Conservation (phyloP, 2,888 invertebrate genomes). For the Tipula vernalis region DNA sequence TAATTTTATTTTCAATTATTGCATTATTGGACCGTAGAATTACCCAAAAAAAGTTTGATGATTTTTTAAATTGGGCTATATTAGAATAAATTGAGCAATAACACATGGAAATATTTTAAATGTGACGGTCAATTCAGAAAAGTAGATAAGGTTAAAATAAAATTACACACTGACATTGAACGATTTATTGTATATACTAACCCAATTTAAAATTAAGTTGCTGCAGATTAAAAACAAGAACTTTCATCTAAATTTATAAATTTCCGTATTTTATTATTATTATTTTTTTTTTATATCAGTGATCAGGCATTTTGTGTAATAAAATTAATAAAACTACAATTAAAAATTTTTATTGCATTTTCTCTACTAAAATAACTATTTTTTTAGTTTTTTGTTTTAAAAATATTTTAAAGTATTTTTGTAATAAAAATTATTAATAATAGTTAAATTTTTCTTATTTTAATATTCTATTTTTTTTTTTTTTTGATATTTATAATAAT, state of each 20-base stretch:
- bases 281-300: background rate
- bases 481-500: background rate
- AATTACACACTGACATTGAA: background rate
- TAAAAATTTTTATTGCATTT: background rate
- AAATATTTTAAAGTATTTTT: background rate
- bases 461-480: background rate
- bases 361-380: background rate
- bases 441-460: background rate
- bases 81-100: too few species aligned
- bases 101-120: too few species aligned
- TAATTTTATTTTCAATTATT: background rate
- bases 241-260: background rate
- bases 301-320: background rate
- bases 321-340: background rate
- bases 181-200: background rate
- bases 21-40: background rate
- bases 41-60: background rate
- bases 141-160: too few species aligned
- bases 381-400: background rate
- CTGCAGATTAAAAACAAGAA: background rate
- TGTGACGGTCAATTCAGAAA: too few species aligned
- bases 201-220: background rate
- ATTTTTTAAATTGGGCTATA: background rate
- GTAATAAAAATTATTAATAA: background rate
- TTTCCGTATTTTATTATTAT: background rate